Evolutionary conservation across 2,797 vertebrate species (phyloP).

Genomic region (Pantherophis vulpinus): DNA sequence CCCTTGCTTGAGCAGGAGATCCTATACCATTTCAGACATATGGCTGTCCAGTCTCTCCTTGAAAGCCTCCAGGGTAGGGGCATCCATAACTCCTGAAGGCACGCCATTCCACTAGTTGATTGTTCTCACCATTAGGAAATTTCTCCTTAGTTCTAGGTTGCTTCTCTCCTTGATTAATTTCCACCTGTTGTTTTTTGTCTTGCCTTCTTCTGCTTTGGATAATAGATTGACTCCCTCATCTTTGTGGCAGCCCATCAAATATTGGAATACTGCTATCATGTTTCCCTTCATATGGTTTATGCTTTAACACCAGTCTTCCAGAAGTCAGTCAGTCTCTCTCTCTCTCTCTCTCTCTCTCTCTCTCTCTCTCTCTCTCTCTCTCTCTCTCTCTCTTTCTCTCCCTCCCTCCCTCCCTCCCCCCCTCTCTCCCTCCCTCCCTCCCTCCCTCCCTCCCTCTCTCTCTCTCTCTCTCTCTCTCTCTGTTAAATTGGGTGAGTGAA

Average conservation of each 20-base stretch:
- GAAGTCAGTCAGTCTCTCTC: background rate
- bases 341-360: too few relatives aligned
- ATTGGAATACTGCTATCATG: background rate
- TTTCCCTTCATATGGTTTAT: background rate
- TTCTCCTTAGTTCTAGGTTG: background rate
- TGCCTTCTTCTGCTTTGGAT: background rate
- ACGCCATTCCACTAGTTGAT: background rate
- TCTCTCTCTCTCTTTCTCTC: too few relatives aligned
- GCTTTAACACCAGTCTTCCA: background rate
- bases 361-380: too few relatives aligned
- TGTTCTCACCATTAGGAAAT: background rate
- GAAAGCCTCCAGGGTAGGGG: background rate
- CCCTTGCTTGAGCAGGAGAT: background rate
- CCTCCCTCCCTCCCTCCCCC: too few relatives aligned
- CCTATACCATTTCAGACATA: background rate
- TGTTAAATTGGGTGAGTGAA: too few relatives aligned
- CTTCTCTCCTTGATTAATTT: background rate
- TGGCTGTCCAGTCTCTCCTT: background rate
- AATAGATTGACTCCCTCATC: background rate
- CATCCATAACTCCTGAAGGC: background rate
- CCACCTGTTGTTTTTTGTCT: background rate
- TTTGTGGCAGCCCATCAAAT: background rate
- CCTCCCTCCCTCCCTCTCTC: background rate
- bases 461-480: too few relatives aligned
- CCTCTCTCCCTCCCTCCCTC: too few relatives aligned